Evolutionary conservation across 2,113 vertebrate species (phyloP).

Genomic region (Crotalus viridis): DNA sequence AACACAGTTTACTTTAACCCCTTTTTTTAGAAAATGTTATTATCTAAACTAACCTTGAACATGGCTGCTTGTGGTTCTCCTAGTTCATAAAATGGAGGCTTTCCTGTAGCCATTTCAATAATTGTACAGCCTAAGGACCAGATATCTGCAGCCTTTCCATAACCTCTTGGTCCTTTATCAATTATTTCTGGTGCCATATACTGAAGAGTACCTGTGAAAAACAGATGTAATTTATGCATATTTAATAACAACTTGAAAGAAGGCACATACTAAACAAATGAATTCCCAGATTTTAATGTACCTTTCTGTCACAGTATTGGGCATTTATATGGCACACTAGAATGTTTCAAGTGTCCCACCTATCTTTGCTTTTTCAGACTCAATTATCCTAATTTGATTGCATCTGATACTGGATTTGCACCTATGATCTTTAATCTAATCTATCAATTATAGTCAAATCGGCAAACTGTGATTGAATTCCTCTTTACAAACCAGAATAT

Average conservation of each 20-base stretch:
- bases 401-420: not conserved
- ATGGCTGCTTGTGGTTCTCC: slow-evolving; percentile 98
- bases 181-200: slow-evolving; percentile 99
- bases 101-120: slow-evolving; percentile 98
- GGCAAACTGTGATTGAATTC: not conserved
- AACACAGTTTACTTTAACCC: not conserved
- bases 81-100: slow-evolving; percentile 94
- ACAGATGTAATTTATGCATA: slow-evolving; percentile 31
- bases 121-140: slow-evolving; percentile 98
- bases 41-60: slow-evolving; percentile 86
- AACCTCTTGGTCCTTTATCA: slow-evolving; percentile 95
- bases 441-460: not conserved
- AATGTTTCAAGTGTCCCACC: not conserved
- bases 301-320: not conserved
- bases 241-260: slow-evolving; percentile 1
- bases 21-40: slow-evolving; percentile 1
- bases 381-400: not conserved
- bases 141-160: slow-evolving; percentile 96
- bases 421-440: not conserved
- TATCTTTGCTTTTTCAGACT: not conserved
- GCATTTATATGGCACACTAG: not conserved
- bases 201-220: slow-evolving; percentile 88
- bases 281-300: not conserved
- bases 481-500: not conserved
- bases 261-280: not conserved